Percentiles rank a stretch among this genome's conserved stretches.
Conservation (phyloP, 2,888 invertebrate species). For the Amphipyra berbera region DNA sequence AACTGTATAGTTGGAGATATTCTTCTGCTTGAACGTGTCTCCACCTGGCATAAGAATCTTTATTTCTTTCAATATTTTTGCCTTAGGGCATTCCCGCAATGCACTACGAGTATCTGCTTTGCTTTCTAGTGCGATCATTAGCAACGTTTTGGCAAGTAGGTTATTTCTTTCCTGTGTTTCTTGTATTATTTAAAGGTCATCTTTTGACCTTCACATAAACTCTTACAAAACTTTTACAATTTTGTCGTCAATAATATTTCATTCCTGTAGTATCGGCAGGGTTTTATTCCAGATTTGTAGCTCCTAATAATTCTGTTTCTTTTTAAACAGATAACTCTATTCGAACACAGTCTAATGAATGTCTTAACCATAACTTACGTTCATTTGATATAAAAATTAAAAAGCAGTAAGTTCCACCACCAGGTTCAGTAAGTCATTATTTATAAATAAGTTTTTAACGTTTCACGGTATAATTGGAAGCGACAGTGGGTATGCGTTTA, state of each 20-base stretch:
- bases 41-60: constrained; percentile 15
- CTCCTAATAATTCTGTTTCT: constrained; percentile 3
- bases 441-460: constrained; percentile 58
- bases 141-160: too few species aligned
- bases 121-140: too few species aligned
- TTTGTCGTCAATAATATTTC: too few species aligned
- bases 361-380: constrained; percentile 42
- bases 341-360: constrained; percentile 20
- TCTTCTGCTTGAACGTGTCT: constrained; percentile 23
- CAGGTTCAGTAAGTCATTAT: constrained; percentile 24
- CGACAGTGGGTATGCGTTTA: constrained; percentile 56
- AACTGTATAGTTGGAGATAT: constrained; percentile 8
- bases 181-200: too few species aligned
- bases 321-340: constrained; percentile 20
- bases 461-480: constrained; percentile 55
- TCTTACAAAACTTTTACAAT: too few species aligned
- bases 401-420: constrained; percentile 33
- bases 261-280: too few species aligned
- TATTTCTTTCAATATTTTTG: constrained; percentile 2
- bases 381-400: constrained; percentile 49
- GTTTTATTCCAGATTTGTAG: not conserved
- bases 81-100: not conserved
- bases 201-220: too few species aligned
- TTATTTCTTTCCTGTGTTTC: too few species aligned
- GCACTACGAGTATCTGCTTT: too few species aligned